Evolutionary conservation across 2,113 vertebrate species (phyloP), one percentile per base, ranked within the genome.

Genomic region (Megaleporinus macrocephalus): DNA sequence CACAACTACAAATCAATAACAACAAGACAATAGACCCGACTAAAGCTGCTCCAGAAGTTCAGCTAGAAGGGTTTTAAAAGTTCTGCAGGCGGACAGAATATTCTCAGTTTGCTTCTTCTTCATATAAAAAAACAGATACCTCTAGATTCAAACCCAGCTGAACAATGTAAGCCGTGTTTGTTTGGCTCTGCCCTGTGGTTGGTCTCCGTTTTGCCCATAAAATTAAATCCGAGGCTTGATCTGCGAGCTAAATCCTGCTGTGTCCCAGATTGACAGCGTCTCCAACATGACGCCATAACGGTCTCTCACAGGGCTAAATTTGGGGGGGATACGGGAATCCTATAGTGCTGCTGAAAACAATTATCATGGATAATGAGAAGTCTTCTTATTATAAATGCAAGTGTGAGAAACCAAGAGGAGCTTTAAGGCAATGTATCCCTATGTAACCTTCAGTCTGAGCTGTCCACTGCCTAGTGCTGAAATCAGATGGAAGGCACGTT

Each of bases 261-360:
- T 91, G 93, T 90, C 93, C 93, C 88, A 93, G 91, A 93, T 94
- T 92, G 87, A 89, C 88, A 89, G 87, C 75, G 53, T 91, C 89
- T 90, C 92, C 84, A 90, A 88, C 88, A 83, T 83, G 51, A 73
- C 82, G 81, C 30, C 70, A 36, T 41, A 81, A 81, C 83, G 91
- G 63, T 80, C 82, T 85, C 16, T 78, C 4, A 51, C 30, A 29
- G 66, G 55, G 74, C 72, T 80, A 30, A 57, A 36, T 36, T 7
- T 55, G 63, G 78, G 74, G 75, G 78, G 76, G 73, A 68, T 6
- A 68, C 24, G 24, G 73, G 76, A 66, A 13, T 76, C 71, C 61
- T 22, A 51, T 55, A 33, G 82, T 70, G 26, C 66, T 41, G 49
- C 62, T 47, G 24, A 33, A 62, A 76, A 71, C 26, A 85, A 74